A percentile compares a stretch with the other conserved stretches of the same genome.
Evolutionary conservation across 2,888 invertebrate species (phyloP).

Genomic region (Caenorhabditis doughertyi): DNA sequence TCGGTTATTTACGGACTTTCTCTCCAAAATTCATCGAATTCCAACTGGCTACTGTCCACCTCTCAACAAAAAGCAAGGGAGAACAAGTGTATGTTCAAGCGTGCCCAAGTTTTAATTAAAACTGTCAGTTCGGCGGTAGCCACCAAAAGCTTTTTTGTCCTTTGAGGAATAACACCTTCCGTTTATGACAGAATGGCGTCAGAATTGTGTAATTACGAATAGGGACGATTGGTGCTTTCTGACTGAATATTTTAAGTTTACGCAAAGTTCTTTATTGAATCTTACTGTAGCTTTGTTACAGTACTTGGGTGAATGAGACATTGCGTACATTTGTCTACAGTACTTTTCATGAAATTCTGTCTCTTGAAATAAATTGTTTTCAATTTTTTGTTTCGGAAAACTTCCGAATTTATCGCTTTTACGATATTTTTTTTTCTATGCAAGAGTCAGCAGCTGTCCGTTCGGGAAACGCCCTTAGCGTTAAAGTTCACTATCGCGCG

Average conservation of each 20-base stretch:
- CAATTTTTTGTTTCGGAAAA: too few relatives aligned
- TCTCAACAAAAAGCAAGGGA: conserved; percentile 2
- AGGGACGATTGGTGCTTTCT: too few relatives aligned
- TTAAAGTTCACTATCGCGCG: conserved; percentile 31
- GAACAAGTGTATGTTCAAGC: neutral
- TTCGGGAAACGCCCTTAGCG: conserved; percentile 41
- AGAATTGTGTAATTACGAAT: conserved; percentile 44
- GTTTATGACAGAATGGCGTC: conserved; percentile 45
- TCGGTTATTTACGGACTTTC: too few relatives aligned
- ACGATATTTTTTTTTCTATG: neutral
- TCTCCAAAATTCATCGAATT: too few relatives aligned
- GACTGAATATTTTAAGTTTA: too few relatives aligned
- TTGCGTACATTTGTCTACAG: neutral
- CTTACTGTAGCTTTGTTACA: too few relatives aligned
- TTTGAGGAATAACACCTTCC: conserved; percentile 18
- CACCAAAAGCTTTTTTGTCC: conserved; percentile 42
- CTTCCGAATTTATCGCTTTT: too few relatives aligned
- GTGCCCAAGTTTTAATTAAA: conserved; percentile 55
- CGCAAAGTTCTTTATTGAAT: too few relatives aligned
- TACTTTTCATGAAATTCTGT: neutral
- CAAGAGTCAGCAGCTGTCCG: conserved; percentile 24
- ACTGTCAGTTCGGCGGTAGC: conserved; percentile 44
- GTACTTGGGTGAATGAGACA: too few relatives aligned
- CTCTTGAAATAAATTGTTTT: too few relatives aligned
- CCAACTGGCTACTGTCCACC: too few relatives aligned